phyloP scores from a whole-genome alignment of 2,797 vertebrate species.

The Morelia viridis region DNA sequence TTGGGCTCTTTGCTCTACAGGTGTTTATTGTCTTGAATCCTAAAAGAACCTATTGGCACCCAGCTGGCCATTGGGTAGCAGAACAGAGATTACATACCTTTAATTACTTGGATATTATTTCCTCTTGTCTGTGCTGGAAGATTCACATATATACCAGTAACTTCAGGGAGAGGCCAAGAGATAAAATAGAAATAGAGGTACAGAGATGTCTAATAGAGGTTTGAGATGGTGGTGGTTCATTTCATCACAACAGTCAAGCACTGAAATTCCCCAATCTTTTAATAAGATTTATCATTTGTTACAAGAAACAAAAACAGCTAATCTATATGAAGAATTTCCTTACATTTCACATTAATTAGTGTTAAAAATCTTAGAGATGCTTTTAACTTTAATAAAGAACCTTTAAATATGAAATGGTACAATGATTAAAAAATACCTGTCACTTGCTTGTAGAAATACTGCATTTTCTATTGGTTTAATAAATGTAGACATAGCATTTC shows the following conservation, averaged over 20 bases:
- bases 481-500: conserved; percentile 1
- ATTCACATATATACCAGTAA: background rate
- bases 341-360: conserved; percentile 2
- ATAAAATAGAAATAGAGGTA: background rate
- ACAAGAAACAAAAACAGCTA: conserved; percentile 1
- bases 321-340: background rate
- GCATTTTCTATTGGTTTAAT: background rate
- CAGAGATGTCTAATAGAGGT: background rate
- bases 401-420: background rate
- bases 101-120: background rate
- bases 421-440: background rate
- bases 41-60: background rate
- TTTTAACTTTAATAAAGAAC: conserved; percentile 27
- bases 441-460: background rate
- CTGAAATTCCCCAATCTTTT: background rate
- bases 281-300: background rate
- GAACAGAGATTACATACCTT: background rate
- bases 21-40: background rate
- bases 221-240: background rate
- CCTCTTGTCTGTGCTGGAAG: background rate
- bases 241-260: fast-evolving
- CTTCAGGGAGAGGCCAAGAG: background rate
- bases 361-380: conserved; percentile 1
- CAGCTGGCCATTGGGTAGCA: background rate
- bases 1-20: background rate